These are phyloP conservation scores for Avahi laniger DNA, from an alignment of 2,797 vertebrate species.

Conservation along the genomic window DNA sequence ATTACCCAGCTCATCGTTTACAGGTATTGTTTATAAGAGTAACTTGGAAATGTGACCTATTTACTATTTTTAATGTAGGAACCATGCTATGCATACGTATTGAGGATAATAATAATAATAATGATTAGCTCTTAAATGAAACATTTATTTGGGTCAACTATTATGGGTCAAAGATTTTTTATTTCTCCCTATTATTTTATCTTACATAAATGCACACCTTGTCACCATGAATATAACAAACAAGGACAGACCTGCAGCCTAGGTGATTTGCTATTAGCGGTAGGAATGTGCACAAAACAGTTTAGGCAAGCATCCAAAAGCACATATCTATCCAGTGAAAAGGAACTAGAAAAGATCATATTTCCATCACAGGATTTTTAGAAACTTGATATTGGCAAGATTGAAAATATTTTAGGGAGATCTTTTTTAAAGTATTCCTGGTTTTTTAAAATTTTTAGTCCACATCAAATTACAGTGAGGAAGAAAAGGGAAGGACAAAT, in stretches of 20 bases:
- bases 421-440: slow-evolving; percentile 1
- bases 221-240: not conserved
- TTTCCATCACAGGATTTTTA: slow-evolving; percentile 39
- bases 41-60: not conserved
- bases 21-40: not conserved
- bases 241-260: not conserved
- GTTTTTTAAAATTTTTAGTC: not conserved
- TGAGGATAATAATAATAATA: not conserved
- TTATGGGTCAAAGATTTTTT: not conserved
- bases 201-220: not conserved
- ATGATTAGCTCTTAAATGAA: not conserved
- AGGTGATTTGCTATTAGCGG: not conserved
- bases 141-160: not conserved
- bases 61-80: not conserved
- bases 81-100: not conserved
- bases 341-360: not conserved
- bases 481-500: not conserved
- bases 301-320: slow-evolving; percentile 28
- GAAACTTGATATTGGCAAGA: slow-evolving; percentile 55
- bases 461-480: not conserved
- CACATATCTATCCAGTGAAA: not conserved
- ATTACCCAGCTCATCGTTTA: not conserved
- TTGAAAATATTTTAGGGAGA: slow-evolving; percentile 52
- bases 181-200: not conserved
- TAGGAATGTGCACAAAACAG: not conserved